phyloP scores from a whole-genome alignment of 2,113 vertebrate genomes.

The Centropus unirufus region DNA sequence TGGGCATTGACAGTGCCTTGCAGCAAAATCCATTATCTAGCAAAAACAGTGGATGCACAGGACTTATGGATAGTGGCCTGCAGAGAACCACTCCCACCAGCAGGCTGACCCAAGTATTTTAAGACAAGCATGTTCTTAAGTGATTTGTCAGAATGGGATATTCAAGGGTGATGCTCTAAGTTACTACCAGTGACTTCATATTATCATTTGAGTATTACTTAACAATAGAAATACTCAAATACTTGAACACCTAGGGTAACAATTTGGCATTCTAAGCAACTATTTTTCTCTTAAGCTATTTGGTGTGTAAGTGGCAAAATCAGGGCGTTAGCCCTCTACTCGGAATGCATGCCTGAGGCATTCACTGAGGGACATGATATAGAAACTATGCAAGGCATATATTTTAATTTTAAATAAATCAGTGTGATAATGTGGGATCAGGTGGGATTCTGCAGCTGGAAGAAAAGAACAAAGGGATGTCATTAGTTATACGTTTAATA shows the following conservation, averaged over 20 bases:
- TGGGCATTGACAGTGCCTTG: background rate
- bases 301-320: background rate
- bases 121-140: background rate
- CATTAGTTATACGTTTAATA: slow-evolving; percentile 37
- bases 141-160: background rate
- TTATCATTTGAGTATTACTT: background rate
- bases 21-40: background rate
- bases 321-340: background rate
- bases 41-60: background rate
- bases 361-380: background rate
- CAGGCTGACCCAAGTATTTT: background rate
- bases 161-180: background rate
- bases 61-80: background rate
- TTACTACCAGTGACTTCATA: background rate
- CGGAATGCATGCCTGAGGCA: background rate
- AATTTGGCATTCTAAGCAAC: background rate
- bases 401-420: slow-evolving; percentile 40
- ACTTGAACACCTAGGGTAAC: background rate
- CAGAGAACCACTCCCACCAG: background rate
- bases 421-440: slow-evolving; percentile 34
- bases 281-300: background rate
- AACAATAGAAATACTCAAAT: background rate
- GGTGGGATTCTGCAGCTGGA: slow-evolving; percentile 26
- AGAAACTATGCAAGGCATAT: background rate
- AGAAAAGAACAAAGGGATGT: slow-evolving; percentile 23